Conservation (phyloP, 2,113 vertebrate genomes). For the Trogon melanurus region DNA sequence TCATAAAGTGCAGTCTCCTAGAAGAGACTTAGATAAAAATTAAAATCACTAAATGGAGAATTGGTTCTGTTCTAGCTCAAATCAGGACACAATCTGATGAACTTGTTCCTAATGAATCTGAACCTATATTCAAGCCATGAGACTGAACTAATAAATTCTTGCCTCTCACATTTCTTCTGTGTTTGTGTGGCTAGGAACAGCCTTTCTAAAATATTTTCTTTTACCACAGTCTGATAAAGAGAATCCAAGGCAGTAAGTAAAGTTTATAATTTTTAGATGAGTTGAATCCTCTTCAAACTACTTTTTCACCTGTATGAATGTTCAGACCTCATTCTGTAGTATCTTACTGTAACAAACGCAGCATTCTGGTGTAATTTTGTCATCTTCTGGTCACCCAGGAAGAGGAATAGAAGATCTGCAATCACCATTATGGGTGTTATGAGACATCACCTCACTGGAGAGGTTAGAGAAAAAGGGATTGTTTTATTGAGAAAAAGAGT, state of each 20-base stretch:
- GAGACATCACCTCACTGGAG: not conserved
- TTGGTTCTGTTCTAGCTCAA: no score
- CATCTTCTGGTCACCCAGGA: not conserved
- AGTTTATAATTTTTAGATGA: not conserved
- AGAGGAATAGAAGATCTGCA: not conserved
- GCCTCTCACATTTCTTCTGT: not conserved
- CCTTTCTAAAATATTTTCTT: not conserved
- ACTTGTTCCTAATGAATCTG: not conserved
- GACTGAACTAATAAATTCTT: not conserved
- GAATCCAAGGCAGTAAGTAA: not conserved
- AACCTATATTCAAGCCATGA: not conserved
- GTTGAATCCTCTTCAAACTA: not conserved
- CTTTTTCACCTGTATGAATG: not conserved
- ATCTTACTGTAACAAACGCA: not conserved
- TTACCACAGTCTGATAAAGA: not conserved
- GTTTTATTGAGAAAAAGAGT: not conserved
- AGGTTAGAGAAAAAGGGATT: not conserved
- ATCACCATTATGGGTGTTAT: not conserved
- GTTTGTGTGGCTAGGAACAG: not conserved
- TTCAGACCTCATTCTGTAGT: not conserved
- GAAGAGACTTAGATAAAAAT: no score
- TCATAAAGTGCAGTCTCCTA: no score
- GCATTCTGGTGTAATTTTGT: not conserved
- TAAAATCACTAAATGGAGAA: no score
- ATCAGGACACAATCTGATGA: not conserved